phyloP scores from a whole-genome alignment of 1,140 invertebrate genomes.

The Drosophila jambulina region DNA sequence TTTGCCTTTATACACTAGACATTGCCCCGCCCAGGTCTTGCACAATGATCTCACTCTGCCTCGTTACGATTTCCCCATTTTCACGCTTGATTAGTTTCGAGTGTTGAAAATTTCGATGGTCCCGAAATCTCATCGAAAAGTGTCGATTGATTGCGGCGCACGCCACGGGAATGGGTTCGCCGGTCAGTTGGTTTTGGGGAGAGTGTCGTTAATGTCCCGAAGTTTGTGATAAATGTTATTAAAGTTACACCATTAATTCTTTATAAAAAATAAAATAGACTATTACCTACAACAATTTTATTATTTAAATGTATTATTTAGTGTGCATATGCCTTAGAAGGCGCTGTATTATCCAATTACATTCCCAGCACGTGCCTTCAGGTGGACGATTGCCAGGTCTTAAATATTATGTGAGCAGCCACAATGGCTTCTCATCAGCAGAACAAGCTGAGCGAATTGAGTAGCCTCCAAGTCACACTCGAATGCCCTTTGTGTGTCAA shows the following conservation, averaged over 20 bases:
- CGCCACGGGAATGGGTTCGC: constrained; percentile 21
- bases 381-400: constrained; percentile 28
- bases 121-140: constrained; percentile 24
- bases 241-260: not conserved
- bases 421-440: constrained; percentile 27
- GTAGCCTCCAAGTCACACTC: constrained; percentile 12
- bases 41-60: constrained; percentile 39
- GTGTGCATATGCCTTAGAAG: too few relatives aligned
- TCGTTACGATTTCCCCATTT: constrained; percentile 56
- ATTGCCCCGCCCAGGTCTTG: constrained; percentile 35
- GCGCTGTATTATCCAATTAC: too few relatives aligned
- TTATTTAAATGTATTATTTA: not conserved
- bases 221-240: constrained; percentile 11
- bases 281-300: not conserved
- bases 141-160: constrained; percentile 71
- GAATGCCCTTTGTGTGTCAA: constrained; percentile 43
- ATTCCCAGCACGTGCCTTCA: constrained; percentile 37
- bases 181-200: constrained; percentile 8
- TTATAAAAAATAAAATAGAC: not conserved
- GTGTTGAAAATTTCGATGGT: constrained; percentile 71
- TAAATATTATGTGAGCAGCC: constrained; percentile 32
- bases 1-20: constrained; percentile 55
- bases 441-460: constrained; percentile 24
- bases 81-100: constrained; percentile 67
- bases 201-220: constrained; percentile 21